Base-by-base conservation (phyloP, 2,888 invertebrate genomes). In the Ellobium chinense region DNA sequence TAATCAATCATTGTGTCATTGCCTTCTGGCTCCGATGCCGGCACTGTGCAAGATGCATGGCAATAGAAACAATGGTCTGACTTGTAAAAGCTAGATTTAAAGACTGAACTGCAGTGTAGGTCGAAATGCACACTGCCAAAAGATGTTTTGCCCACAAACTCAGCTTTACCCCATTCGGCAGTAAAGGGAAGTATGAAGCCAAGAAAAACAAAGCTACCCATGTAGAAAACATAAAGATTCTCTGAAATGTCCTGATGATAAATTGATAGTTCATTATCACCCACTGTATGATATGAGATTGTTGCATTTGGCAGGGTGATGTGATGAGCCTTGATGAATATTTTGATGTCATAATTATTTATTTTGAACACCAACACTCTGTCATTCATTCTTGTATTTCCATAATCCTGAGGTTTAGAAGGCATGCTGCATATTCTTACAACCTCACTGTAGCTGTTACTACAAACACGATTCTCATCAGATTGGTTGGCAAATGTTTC, bases 241-340 rank as follows among this genome's bases (percentile, higher is more conserved):
- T 56, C 58, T 12, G 80, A 60, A 68, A 80, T 68, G 14, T 74
- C 73, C 31, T 80, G 68, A 29, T 39, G 31, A 24, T 74, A 80
- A 7, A 80, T 18, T 21, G 72, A 56, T 56, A 78, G 31, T 3
- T 46, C 66, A 34, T 34, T 12, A 24, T 78, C 1, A 31, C 21
- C 24, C 18, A 27, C 3, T 36, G 27, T 18, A 37, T 31, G 37
- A n/a, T 34, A 58, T 4, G 29, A 37, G 29, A 77, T 54, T 18
- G 7, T 58, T 4, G 77, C 68, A 77, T 77, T 29, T 39, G 77
- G 77, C 29, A 68, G 68, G n/a, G 21, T 68, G 39, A 77, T 37
- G 14, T 68, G 56, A 29, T 39, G 66, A 24, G 7, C 39, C 21
- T 24, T 34, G 5, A 77, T n/a, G 29, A 77, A 66, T 2, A 77